Percentiles rank a stretch among this genome's conserved stretches.
Evolutionary conservation across 2,113 vertebrate genomes (phyloP).

Genomic region (Otis tarda): DNA sequence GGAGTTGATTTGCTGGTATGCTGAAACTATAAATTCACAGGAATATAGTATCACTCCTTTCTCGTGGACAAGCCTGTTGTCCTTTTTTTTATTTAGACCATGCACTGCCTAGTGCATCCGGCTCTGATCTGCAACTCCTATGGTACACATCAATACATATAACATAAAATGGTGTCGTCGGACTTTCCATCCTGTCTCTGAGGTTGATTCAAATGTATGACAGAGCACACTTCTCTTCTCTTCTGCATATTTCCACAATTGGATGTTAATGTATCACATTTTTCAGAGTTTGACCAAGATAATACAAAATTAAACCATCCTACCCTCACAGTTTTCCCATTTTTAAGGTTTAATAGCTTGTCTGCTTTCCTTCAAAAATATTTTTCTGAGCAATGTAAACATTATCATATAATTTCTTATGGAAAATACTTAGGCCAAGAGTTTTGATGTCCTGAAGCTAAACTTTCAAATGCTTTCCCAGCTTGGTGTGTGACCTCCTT

Average conservation of each 20-base stretch:
- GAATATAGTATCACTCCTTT: not conserved
- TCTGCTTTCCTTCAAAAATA: not conserved
- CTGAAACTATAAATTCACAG: not conserved
- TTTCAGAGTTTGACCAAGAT: not conserved
- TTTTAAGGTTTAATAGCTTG: not conserved
- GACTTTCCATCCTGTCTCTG: not conserved
- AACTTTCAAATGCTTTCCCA: slow-evolving; percentile 6
- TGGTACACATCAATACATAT: not conserved
- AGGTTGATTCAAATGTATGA: not conserved
- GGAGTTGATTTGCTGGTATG: not conserved
- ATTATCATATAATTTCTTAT: not conserved
- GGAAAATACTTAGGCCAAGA: not conserved
- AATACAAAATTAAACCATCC: not conserved
- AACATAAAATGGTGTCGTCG: not conserved
- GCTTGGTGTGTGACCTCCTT: not conserved
- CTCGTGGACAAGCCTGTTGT: not conserved
- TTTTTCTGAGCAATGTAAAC: not conserved
- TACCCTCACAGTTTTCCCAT: not conserved
- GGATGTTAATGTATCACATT: not conserved
- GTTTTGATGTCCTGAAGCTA: not conserved
- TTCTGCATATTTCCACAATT: not conserved
- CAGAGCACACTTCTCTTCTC: not conserved
- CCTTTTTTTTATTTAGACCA: not conserved
- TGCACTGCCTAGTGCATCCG: not conserved
- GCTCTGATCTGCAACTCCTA: not conserved